Conservation (phyloP, 2,797 vertebrate species). For the Columba guinea region DNA sequence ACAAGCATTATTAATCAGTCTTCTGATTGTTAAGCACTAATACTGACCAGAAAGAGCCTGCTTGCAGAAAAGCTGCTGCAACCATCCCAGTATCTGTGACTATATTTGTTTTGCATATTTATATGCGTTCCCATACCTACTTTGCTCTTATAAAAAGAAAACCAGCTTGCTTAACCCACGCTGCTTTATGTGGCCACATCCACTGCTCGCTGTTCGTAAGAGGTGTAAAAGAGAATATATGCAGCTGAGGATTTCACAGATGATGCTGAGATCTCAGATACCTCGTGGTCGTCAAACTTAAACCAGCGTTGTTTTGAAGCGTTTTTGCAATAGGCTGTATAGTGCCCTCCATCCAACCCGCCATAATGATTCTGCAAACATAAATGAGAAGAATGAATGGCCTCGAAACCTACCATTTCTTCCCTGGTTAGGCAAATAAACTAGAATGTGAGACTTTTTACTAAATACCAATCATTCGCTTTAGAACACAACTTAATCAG, state of each 20-base stretch:
- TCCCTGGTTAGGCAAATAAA: not conserved
- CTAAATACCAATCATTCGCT: not conserved
- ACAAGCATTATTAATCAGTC: conserved; percentile 45
- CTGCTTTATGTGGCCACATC: conserved; percentile 69
- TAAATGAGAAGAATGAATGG: not conserved
- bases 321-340: conserved; percentile 97
- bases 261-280: conserved; percentile 89
- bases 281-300: conserved; percentile 98
- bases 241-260: conserved; percentile 95
- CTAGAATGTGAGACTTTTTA: not conserved
- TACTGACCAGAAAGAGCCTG: conserved; percentile 32
- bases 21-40: conserved; percentile 54
- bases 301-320: conserved; percentile 89
- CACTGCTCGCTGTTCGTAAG: conserved; percentile 79
- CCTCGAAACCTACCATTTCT: not conserved
- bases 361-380: conserved; percentile 93
- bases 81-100: not conserved
- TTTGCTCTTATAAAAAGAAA: conserved; percentile 21
- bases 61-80: conserved; percentile 43
- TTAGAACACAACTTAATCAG: not conserved
- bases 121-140: conserved; percentile 28
- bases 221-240: conserved; percentile 97
- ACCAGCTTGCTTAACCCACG: not conserved
- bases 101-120: not conserved
- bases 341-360: conserved; percentile 95